These are phyloP conservation scores for Boloria selene DNA, from an alignment of 2,888 invertebrate genomes.

Conservation along the genomic window DNA sequence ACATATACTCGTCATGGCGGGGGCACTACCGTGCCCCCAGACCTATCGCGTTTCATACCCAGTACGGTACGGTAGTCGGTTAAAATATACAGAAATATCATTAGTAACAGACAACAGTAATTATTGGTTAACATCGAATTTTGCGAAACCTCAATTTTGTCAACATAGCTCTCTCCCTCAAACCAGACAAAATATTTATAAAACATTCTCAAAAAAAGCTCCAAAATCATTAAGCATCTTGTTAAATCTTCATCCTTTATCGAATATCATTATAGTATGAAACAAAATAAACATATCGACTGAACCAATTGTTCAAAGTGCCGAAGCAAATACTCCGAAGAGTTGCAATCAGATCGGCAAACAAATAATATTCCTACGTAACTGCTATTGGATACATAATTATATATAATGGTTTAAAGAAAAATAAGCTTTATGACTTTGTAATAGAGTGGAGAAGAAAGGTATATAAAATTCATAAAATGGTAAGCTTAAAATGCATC, in stretches of 20 bases:
- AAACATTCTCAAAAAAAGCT: too few species aligned
- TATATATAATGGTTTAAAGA: conserved; percentile 17
- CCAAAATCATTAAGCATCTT: not conserved
- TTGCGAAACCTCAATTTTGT: too few species aligned
- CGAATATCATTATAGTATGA: not conserved
- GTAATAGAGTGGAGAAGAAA: conserved; percentile 35
- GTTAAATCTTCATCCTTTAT: not conserved
- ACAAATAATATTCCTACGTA: conserved; percentile 69
- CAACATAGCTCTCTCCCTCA: too few species aligned
- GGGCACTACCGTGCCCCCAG: too few species aligned
- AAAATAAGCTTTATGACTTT: conserved; percentile 39
- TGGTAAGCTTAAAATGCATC: conserved; percentile 65
- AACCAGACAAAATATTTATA: too few species aligned
- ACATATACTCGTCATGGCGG: too few species aligned
- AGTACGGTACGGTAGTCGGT: too few species aligned
- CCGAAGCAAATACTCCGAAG: conserved; percentile 32
- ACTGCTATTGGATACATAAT: conserved; percentile 50
- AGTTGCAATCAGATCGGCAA: conserved; percentile 63
- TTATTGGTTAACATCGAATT: too few species aligned
- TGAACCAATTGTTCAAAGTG: conserved; percentile 21
- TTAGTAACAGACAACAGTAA: too few species aligned
- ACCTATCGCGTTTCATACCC: too few species aligned
- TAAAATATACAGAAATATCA: too few species aligned
- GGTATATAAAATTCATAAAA: conserved; percentile 46
- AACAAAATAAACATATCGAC: conserved; percentile 14